phyloP scores from a whole-genome alignment of 2,797 vertebrate genomes.

The Poeciliopsis infans region DNA sequence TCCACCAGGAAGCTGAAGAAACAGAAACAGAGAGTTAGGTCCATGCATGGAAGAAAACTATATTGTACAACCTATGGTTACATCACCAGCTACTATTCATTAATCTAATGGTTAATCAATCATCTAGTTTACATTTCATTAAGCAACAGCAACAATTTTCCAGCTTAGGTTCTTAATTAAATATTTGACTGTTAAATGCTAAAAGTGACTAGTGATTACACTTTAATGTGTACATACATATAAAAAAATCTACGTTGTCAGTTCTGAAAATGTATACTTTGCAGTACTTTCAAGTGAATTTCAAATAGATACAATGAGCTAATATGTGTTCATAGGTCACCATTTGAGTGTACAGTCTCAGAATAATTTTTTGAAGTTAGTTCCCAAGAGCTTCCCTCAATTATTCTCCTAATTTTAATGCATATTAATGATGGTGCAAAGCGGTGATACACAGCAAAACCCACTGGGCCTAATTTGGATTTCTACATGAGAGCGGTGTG shows the following conservation, averaged over 20 bases:
- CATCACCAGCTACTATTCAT: not conserved
- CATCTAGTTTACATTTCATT: slow-evolving; percentile 6
- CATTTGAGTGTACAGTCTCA: not conserved
- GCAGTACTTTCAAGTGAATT: not conserved
- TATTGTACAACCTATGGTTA: not conserved
- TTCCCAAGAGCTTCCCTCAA: not conserved
- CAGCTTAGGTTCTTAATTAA: not conserved
- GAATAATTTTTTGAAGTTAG: not conserved
- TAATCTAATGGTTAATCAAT: not conserved
- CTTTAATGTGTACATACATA: not conserved
- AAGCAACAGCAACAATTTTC: not conserved
- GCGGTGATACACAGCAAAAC: not conserved
- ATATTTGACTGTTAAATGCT: not conserved
- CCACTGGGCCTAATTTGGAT: not conserved
- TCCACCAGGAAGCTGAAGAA: slow-evolving; percentile 93
- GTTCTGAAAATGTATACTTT: not conserved
- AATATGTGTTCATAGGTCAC: not conserved
- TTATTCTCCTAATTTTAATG: not conserved
- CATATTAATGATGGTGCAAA: not conserved
- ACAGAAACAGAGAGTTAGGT: slow-evolving; percentile 24
- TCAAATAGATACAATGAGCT: not conserved
- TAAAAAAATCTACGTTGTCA: not conserved
- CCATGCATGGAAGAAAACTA: not conserved
- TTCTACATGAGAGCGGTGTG: not conserved
- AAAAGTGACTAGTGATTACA: not conserved